phyloP scores from a whole-genome alignment of 2,797 vertebrate genomes.

The Tamandua tetradactyla region DNA sequence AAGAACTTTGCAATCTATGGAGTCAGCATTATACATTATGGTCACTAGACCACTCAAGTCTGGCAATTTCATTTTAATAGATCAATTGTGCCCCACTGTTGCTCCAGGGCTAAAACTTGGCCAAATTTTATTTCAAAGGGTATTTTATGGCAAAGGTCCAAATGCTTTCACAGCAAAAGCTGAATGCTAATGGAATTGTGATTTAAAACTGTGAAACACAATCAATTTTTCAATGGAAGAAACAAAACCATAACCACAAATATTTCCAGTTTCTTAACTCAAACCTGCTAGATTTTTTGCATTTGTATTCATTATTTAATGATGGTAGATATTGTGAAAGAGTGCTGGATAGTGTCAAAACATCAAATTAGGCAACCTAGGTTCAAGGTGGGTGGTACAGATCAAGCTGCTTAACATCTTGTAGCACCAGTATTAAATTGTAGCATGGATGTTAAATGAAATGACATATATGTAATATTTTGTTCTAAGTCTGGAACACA shows the following conservation, averaged over 20 bases:
- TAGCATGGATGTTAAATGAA: background rate
- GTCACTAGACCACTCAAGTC: conserved; percentile 63
- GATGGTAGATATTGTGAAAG: conserved; percentile 32
- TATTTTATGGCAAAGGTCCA: conserved; percentile 73
- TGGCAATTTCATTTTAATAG: conserved; percentile 66
- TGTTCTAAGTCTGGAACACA: background rate
- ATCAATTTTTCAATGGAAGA: conserved; percentile 78
- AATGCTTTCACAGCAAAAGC: conserved; percentile 67
- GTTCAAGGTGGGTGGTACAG: background rate
- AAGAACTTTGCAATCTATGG: conserved; percentile 57
- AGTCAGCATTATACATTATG: conserved; percentile 70
- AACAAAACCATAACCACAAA: conserved; percentile 74
- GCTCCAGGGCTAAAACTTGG: conserved; percentile 58
- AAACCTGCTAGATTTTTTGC: conserved; percentile 66
- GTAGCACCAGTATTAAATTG: background rate
- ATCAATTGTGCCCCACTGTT: conserved; percentile 53
- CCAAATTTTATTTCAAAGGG: conserved; percentile 73
- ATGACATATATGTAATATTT: background rate
- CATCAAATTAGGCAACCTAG: background rate
- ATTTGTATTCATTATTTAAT: conserved; percentile 73
- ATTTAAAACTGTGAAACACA: conserved; percentile 77
- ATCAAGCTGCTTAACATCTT: background rate
- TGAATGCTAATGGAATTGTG: conserved; percentile 77
- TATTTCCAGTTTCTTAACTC: conserved; percentile 73
- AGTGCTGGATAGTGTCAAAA: background rate